phyloP scores from a whole-genome alignment of 2,797 vertebrate species.

The Hoplostethus atlanticus region DNA sequence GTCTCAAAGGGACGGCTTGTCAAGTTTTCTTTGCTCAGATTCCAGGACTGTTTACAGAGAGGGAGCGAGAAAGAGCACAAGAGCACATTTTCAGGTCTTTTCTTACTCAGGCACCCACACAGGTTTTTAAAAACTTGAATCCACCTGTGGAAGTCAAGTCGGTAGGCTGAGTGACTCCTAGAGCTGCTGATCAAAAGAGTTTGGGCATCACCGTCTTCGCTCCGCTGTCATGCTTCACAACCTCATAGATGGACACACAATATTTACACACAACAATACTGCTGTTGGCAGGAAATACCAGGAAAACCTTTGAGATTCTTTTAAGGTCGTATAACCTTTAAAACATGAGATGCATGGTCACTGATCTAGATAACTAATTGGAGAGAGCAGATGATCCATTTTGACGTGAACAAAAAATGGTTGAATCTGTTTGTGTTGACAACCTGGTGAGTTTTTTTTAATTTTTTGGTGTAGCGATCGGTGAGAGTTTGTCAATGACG shows the following conservation, averaged over 20 bases:
- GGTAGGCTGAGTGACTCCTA: too few relatives aligned
- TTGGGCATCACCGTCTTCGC: not conserved
- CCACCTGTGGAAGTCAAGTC: not conserved
- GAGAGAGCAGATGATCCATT: too few relatives aligned
- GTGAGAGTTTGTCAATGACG: too few relatives aligned
- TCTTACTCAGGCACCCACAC: conserved; percentile 9
- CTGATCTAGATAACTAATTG: too few relatives aligned
- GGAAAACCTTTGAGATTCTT: not conserved
- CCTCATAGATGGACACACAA: not conserved
- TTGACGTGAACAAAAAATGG: too few relatives aligned
- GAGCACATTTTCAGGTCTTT: conserved; percentile 9
- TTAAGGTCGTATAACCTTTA: not conserved
- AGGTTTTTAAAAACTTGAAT: not conserved
- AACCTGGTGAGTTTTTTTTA: too few relatives aligned
- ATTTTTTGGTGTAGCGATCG: too few relatives aligned
- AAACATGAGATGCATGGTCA: not conserved
- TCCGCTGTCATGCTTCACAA: not conserved
- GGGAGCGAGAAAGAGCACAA: conserved; percentile 16
- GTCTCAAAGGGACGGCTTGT: conserved; percentile 51
- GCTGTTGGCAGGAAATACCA: too few relatives aligned
- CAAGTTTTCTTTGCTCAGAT: conserved; percentile 57
- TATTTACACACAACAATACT: not conserved
- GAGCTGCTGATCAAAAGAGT: conserved; percentile 13
- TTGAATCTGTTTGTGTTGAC: too few relatives aligned
- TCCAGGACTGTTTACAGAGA: conserved; percentile 39